phyloP scores from a whole-genome alignment of 2,797 vertebrate genomes.

The Xyrichtys novacula region DNA sequence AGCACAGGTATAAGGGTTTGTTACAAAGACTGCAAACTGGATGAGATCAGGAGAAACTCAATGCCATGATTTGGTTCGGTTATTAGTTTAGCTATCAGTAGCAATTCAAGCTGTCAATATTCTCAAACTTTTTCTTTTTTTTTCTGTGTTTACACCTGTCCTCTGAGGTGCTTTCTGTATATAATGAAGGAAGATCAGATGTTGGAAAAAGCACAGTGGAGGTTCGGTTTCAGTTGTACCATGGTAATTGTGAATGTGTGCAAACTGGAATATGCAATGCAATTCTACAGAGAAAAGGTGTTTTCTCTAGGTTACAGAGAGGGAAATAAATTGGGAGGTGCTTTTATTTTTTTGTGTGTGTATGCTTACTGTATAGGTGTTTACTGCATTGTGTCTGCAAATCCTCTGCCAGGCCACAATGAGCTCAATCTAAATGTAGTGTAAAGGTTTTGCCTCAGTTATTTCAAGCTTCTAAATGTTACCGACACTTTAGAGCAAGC shows the following conservation, averaged over 20 bases:
- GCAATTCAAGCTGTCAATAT: constrained; percentile 18
- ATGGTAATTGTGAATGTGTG: constrained; percentile 63
- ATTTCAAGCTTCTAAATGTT: constrained; percentile 65
- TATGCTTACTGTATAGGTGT: constrained; percentile 63
- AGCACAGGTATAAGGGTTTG: constrained; percentile 24
- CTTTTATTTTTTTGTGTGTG: constrained; percentile 42
- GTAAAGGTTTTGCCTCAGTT: constrained; percentile 50
- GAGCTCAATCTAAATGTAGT: constrained; percentile 51
- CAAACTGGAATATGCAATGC: constrained; percentile 70
- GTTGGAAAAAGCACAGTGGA: constrained; percentile 26
- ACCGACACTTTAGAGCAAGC: constrained; percentile 78
- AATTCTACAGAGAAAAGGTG: constrained; percentile 27
- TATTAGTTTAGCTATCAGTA: constrained; percentile 1
- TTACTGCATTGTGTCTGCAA: constrained; percentile 60
- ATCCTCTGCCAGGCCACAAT: constrained; percentile 45
- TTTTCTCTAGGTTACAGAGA: constrained; percentile 32
- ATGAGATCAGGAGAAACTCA: constrained; percentile 12
- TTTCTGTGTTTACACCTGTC: constrained; percentile 29
- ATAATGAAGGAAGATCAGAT: constrained; percentile 54
- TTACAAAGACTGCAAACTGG: constrained; percentile 14
- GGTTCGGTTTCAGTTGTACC: constrained; percentile 47
- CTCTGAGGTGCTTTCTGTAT: constrained; percentile 34
- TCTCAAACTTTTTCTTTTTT: constrained; percentile 13
- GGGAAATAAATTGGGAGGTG: constrained; percentile 25
- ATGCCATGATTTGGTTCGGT: constrained; percentile 5